A percentile compares a stretch with the other conserved stretches of the same genome.
These are phyloP conservation scores for Zaprionus taronus DNA, from an alignment of 1,140 invertebrate species.

Conservation along the genomic window DNA sequence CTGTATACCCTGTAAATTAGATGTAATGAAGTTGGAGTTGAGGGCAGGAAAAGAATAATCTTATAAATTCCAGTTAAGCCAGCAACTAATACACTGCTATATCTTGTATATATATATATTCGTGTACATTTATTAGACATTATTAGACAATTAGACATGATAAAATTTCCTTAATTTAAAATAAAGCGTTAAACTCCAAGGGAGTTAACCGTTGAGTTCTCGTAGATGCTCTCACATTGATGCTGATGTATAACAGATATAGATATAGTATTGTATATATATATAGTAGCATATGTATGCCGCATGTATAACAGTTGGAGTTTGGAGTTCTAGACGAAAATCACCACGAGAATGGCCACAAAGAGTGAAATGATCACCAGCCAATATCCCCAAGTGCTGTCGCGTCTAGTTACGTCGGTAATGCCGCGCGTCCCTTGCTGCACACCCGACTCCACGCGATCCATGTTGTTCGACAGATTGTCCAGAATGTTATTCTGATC, in stretches of 20 bases:
- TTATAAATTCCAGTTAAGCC: not conserved
- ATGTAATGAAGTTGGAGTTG: no score
- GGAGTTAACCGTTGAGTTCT: not conserved
- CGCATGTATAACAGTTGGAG: slow-evolving; percentile 38
- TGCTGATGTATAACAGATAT: slow-evolving; percentile 3
- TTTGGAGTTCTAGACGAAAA: slow-evolving; percentile 61
- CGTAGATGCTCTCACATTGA: not conserved
- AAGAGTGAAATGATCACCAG: slow-evolving; percentile 88
- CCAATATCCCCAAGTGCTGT: slow-evolving; percentile 90
- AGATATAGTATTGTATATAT: not conserved
- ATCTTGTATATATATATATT: not conserved
- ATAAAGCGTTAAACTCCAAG: not conserved
- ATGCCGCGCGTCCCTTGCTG: slow-evolving; percentile 89
- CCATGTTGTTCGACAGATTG: slow-evolving; percentile 90
- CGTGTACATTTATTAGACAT: slow-evolving; percentile 13
- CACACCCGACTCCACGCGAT: slow-evolving; percentile 88
- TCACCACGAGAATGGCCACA: slow-evolving; percentile 85
- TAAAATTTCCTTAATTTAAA: slow-evolving; percentile 13
- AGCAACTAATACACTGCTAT: not conserved
- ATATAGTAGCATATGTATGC: slow-evolving; percentile 10
- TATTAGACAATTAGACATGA: slow-evolving; percentile 4
- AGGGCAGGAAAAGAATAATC: no score
- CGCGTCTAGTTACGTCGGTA: slow-evolving; percentile 87
- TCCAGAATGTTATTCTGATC: slow-evolving; percentile 93
- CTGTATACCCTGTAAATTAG: no score